Evolutionary conservation across 2,797 vertebrate genomes (phyloP), one percentile per base, ranked within the genome.

Genomic region (Pangasius sanitwongsei): DNA sequence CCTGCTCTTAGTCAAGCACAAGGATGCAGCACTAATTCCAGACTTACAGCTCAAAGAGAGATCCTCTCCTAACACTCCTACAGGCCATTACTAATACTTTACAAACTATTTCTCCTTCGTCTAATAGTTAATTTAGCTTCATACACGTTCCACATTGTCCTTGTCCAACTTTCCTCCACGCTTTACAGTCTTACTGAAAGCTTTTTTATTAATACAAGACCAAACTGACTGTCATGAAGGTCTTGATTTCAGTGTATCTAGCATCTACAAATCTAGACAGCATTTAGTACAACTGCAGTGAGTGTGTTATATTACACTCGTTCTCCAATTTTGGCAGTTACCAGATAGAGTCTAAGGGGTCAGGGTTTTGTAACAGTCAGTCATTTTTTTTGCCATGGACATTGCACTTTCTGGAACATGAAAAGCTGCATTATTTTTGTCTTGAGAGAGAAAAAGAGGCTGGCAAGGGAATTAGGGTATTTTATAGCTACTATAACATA

Each of bases 1-100:
- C 87, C 88, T 81, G 89, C 88, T 91, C 90, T 92, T 91, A 91
- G 34, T 15, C 59, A 2, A 75, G 65, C 72, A 89, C 41, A 90
- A 53, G 69, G 72, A 86, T 78, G 77, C 61, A 86, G 67, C 20
- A 44, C 86, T 92, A 92, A 92, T 92, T 91, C 82, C 53, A 87
- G 59, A 89, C 84, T 86, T 41, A 87, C 83, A 91, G 88, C 87
- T 92, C 82, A 88, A 53, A n/a, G 34, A 87, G 81, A 70, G 69
- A 88, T 90, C 81, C 9, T 31, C 44, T 81, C 53, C 50, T 11
- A 69, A 74, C 57, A 81, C 80, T 82, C 80, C 86, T 59, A 89
- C 53, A 67, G 44, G 65, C 75, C 4, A 44, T 88, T 91, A 70
- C 28, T 34, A 80, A 77, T 89, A 78, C 41, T 63, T 23, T 2